phyloP scores from a whole-genome alignment of 2,797 vertebrate species.

The Parauchenoglanis punctatus region DNA sequence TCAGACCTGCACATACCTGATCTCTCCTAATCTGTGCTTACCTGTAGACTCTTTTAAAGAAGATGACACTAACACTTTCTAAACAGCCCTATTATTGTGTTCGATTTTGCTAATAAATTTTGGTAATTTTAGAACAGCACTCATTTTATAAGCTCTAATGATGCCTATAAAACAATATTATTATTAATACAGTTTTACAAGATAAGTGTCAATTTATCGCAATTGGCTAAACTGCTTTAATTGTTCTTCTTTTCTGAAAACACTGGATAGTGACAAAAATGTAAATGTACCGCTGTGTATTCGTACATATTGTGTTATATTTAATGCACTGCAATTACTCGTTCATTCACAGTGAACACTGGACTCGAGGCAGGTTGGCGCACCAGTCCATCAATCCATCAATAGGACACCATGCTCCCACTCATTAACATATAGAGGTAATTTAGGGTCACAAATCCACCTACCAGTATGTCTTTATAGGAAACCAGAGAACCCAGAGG shows the following conservation, averaged over 20 bases:
- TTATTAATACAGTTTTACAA: background rate
- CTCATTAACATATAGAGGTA: background rate
- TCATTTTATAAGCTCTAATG: background rate
- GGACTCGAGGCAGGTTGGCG: background rate
- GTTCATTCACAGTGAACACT: background rate
- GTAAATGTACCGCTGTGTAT: background rate
- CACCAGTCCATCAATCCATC: background rate
- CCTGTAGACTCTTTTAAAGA: background rate
- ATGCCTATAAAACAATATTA: no score
- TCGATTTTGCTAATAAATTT: background rate
- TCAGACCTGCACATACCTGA: constrained; percentile 8
- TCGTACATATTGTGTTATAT: background rate
- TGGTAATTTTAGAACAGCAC: background rate
- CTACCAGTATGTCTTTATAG: background rate
- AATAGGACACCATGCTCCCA: background rate
- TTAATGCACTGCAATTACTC: background rate
- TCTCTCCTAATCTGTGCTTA: background rate
- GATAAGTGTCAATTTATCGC: background rate
- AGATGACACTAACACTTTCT: background rate
- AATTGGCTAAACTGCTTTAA: background rate
- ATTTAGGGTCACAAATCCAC: background rate
- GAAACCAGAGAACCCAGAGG: background rate
- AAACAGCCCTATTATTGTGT: background rate
- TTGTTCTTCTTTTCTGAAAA: background rate
- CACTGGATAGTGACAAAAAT: background rate